These are phyloP conservation scores for Lordiphosa andalusiaca DNA, from an alignment of 2,888 invertebrate species.

Conservation along the genomic window DNA sequence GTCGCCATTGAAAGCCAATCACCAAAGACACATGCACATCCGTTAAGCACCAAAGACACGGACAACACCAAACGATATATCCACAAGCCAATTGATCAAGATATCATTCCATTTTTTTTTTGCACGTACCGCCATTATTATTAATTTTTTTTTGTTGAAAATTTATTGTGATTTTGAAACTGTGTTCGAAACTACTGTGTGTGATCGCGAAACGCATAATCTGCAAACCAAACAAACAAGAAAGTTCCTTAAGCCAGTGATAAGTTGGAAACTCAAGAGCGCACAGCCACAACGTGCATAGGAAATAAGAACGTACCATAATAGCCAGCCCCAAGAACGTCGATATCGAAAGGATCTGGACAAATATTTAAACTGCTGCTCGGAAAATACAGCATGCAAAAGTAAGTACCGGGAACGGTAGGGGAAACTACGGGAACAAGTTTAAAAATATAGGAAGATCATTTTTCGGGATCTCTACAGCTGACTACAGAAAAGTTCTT, in stretches of 20 bases:
- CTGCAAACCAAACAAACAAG: conserved; percentile 40
- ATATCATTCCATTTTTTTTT: neutral
- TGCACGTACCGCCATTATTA: conserved; percentile 2
- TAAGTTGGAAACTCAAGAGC: conserved; percentile 38
- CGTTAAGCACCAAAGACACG: neutral
- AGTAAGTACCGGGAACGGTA: conserved; percentile 7
- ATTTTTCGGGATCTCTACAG: too few species aligned
- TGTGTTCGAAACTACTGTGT: conserved; percentile 21
- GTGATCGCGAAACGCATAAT: conserved; percentile 67
- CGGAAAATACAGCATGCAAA: conserved; percentile 22
- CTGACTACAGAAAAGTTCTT: too few species aligned
- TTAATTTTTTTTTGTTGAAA: conserved; percentile 42
- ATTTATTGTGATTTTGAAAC: conserved; percentile 60
- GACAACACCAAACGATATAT: too few species aligned
- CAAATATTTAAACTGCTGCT: neutral
- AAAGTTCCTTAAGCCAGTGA: conserved; percentile 75
- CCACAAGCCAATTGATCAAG: neutral
- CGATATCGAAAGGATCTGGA: neutral
- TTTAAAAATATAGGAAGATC: too few species aligned
- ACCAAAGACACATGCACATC: conserved; percentile 28
- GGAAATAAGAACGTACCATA: conserved; percentile 9
- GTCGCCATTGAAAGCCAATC: conserved; percentile 26
- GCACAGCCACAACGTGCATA: conserved; percentile 9
- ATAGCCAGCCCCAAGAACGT: neutral
- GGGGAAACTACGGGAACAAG: too few species aligned